Conservation (phyloP, 2,888 invertebrate genomes). For the Heliconius ismenius region DNA sequence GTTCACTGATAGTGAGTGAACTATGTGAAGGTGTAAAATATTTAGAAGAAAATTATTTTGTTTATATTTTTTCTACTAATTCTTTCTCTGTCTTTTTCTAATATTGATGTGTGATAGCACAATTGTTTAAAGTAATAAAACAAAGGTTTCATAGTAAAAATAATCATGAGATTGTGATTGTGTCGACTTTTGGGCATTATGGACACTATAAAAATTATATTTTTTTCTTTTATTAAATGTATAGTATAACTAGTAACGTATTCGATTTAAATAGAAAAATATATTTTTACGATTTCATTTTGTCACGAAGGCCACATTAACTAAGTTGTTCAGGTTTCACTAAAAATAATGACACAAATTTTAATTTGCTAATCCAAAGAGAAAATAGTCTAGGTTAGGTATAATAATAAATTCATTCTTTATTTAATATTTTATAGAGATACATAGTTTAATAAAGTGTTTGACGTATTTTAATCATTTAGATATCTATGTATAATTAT, state of each 20-base stretch:
- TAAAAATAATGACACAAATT: slow-evolving; percentile 18
- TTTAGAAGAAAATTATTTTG: not conserved
- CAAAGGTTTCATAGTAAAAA: too few relatives aligned
- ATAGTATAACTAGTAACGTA: too few relatives aligned
- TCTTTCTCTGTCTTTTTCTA: too few relatives aligned
- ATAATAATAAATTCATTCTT: not conserved
- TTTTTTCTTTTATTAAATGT: too few relatives aligned
- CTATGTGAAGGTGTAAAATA: not conserved
- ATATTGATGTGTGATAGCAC: too few relatives aligned
- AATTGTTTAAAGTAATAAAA: too few relatives aligned
- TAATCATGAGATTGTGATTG: too few relatives aligned
- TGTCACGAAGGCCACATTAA: slow-evolving; percentile 16
- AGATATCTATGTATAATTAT: too few relatives aligned
- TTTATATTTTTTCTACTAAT: not conserved
- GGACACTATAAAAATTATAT: not conserved
- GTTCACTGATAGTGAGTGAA: not conserved
- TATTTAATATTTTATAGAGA: too few relatives aligned
- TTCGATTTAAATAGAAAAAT: not conserved
- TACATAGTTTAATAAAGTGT: too few relatives aligned
- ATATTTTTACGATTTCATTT: not conserved
- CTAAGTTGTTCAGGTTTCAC: slow-evolving; percentile 8
- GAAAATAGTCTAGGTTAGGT: slow-evolving; percentile 15
- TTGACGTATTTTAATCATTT: too few relatives aligned
- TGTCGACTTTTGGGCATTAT: too few relatives aligned
- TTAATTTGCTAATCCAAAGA: slow-evolving; percentile 1